A percentile compares a stretch with the other conserved stretches of the same genome.
These are phyloP conservation scores for Agrotis segetum DNA, from an alignment of 2,888 invertebrate species.

Conservation along the genomic window DNA sequence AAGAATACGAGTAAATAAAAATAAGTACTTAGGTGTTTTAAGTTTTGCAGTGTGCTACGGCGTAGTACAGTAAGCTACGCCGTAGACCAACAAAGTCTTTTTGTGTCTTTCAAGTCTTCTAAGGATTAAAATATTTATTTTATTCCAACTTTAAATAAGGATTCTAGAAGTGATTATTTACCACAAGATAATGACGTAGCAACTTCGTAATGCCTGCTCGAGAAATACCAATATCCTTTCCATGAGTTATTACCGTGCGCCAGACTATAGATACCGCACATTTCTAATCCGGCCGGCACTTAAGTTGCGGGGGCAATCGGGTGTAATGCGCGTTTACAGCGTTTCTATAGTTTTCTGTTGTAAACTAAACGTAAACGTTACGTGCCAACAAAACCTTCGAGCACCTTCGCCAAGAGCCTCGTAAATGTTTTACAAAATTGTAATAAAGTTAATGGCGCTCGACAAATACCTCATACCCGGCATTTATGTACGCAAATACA, in stretches of 20 bases:
- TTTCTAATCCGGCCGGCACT: constrained; percentile 88
- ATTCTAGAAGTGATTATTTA: not conserved
- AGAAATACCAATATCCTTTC: not conserved
- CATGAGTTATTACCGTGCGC: constrained; percentile 41
- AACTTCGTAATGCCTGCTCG: too few relatives aligned
- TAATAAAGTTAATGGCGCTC: constrained; percentile 65
- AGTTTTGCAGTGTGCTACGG: constrained; percentile 15
- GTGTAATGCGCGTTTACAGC: constrained; percentile 83
- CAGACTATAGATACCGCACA: constrained; percentile 79
- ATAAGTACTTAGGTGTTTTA: not conserved
- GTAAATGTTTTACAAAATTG: constrained; percentile 65
- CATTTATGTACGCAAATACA: constrained; percentile 64
- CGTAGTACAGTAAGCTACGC: constrained; percentile 34
- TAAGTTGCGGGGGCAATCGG: constrained; percentile 89
- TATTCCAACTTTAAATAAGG: not conserved
- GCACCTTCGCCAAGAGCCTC: constrained; percentile 60
- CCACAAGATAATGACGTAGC: not conserved
- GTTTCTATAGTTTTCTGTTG: constrained; percentile 84
- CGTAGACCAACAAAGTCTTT: constrained; percentile 20
- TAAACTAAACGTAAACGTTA: constrained; percentile 75
- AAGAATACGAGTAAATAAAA: not conserved
- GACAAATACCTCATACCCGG: constrained; percentile 61
- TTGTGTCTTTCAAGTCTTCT: not conserved
- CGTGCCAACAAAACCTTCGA: constrained; percentile 69
- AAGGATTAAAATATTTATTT: not conserved